phyloP scores from a whole-genome alignment of 30 jellyfish, hydroid and myxozoan species.

The Haliclystus octoradiatus region DNA sequence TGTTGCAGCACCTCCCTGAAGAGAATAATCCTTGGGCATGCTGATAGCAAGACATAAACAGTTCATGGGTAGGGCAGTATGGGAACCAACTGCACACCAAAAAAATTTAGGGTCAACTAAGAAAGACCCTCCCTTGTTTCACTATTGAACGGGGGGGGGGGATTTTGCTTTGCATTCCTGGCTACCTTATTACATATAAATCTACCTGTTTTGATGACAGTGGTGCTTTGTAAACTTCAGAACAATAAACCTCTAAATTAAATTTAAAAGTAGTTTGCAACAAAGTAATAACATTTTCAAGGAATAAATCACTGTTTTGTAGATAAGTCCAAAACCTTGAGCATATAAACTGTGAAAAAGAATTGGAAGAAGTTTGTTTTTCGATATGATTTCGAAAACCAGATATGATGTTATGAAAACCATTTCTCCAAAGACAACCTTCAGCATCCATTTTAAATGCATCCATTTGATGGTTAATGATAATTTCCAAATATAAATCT shows the following conservation, averaged over 20 bases:
- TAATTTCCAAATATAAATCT: constrained; percentile 56
- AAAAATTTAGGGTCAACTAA: too few species aligned
- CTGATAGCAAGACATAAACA: too few species aligned
- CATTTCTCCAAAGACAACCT: constrained; percentile 67
- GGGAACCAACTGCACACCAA: too few species aligned
- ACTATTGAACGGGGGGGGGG: too few species aligned
- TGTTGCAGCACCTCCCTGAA: too few species aligned
- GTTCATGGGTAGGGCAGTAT: too few species aligned
- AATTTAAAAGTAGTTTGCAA: constrained; percentile 52
- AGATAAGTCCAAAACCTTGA: constrained; percentile 66
- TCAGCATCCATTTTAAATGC: constrained; percentile 67
- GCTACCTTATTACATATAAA: too few species aligned
- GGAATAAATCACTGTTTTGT: constrained; percentile 70
- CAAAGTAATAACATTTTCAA: constrained; percentile 27
- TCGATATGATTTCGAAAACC: constrained; percentile 20
- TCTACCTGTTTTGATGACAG: constrained; percentile 68
- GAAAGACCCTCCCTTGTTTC: too few species aligned
- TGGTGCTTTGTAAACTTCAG: constrained; percentile 47
- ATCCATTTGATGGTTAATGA: constrained; percentile 50
- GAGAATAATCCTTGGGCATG: too few species aligned
- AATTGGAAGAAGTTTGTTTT: neutral
- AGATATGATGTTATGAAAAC: constrained; percentile 66
- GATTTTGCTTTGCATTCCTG: too few species aligned
- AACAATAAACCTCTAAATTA: constrained; percentile 28
- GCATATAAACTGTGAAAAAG: constrained; percentile 27